Evolutionary conservation across 2,888 invertebrate species (phyloP).

Genomic region (Trichopoda pennipes): DNA sequence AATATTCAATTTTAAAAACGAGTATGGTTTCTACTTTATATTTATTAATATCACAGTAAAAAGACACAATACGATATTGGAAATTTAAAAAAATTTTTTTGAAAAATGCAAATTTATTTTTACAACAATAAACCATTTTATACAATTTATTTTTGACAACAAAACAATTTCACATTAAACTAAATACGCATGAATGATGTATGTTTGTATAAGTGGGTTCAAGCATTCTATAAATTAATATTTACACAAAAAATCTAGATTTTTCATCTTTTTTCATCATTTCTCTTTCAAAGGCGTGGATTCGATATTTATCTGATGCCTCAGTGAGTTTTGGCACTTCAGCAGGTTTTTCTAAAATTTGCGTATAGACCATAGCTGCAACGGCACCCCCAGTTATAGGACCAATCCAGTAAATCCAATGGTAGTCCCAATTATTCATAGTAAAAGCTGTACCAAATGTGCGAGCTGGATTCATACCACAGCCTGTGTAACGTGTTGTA

Average conservation of each 20-base stretch:
- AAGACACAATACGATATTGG: too few relatives aligned
- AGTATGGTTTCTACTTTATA: too few relatives aligned
- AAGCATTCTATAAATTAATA: neutral
- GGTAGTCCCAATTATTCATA: slow-evolving; percentile 87
- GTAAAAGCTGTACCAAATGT: slow-evolving; percentile 93
- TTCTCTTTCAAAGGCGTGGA: slow-evolving; percentile 59
- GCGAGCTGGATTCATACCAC: slow-evolving; percentile 96
- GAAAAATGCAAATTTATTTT: too few relatives aligned
- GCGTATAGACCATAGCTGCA: slow-evolving; percentile 88
- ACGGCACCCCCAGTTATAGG: slow-evolving; percentile 90
- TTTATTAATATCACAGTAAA: too few relatives aligned
- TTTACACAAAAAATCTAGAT: slow-evolving; percentile 29
- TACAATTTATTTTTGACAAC: too few relatives aligned
- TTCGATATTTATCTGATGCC: slow-evolving; percentile 53
- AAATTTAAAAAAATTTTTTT: too few relatives aligned
- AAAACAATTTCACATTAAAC: too few relatives aligned
- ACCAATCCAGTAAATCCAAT: slow-evolving; percentile 96
- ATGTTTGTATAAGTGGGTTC: neutral
- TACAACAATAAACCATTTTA: too few relatives aligned
- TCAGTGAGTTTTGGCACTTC: slow-evolving; percentile 31
- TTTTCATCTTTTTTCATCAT: slow-evolving; percentile 53
- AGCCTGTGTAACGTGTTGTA: slow-evolving; percentile 91
- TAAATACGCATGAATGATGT: neutral
- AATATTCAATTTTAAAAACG: too few relatives aligned
- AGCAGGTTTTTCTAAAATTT: slow-evolving; percentile 75